Evolutionary conservation across 2,113 vertebrate genomes (phyloP), one percentile per base, ranked within the genome.

Genomic region (Ophthalmolycus amberensis): DNA sequence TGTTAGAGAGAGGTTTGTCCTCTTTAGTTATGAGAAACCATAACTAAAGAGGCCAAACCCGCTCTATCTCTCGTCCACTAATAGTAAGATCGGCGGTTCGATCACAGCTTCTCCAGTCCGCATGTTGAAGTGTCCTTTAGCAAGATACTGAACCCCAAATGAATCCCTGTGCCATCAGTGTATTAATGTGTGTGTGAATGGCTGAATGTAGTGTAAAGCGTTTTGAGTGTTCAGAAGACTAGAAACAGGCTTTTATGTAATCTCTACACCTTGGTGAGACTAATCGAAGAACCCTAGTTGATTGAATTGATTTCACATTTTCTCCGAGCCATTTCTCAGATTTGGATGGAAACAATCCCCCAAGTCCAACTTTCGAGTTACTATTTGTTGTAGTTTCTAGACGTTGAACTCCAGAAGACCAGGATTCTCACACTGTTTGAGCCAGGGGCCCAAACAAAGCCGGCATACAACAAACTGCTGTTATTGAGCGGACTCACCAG

Each of bases 381-480:
- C 25, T 15, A 20, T 50, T 46, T 59, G 18, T 67, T 58, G 16
- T 59, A 32, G 56, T 68, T 58, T 59, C 27, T 46, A 9, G 29
- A 6, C 2, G 8, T 1, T 67, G 40, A 74, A 60, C 29, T 50
- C 69, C 10, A 6, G 3, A 44, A 32, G 32, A 58, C 14, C 42
- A n/a, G 22, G 15, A 29, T 60, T 62, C 32, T 46, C 46, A 2
- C 29, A 40, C 15, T 12, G 29, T 42, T 18, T 16, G 44, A 63
- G 25, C 66, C 66, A 29, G 38, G 2, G 48, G 72, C 65, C 66
- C 72, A 63, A 70, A 63, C 72, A 62, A 29, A 68, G 63, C 16
- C 52, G 6, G 37, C 34, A 25, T 1, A 34, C 64, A 15, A 42
- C 64, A 27, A 15, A 62, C 46, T 40, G n/a, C 38, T 40, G 37